These are phyloP conservation scores for Macquaria ambigua DNA, from an alignment of 2,113 vertebrate genomes.

Conservation along the genomic window DNA sequence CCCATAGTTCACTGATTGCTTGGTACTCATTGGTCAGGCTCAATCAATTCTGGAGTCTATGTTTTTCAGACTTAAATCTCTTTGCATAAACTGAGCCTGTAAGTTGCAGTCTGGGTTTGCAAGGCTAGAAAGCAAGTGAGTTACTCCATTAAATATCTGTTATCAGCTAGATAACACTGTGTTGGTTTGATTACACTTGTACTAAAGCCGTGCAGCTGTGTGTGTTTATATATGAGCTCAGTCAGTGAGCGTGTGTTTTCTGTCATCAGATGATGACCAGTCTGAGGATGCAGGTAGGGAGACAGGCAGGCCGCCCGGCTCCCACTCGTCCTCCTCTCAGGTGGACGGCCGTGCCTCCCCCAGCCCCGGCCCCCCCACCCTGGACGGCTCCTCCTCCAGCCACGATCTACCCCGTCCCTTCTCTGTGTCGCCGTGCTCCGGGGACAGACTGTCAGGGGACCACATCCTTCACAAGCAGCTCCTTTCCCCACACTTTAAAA, in stretches of 20 bases:
- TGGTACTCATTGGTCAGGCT: conserved; percentile 24
- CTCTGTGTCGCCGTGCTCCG: conserved; percentile 87
- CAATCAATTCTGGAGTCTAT: conserved; percentile 24
- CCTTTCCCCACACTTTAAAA: conserved; percentile 89
- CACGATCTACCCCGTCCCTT: conserved; percentile 87
- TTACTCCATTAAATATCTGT: conserved; percentile 8
- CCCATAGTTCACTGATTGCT: conserved; percentile 18
- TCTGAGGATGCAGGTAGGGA: conserved; percentile 89
- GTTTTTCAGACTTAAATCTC: conserved; percentile 33
- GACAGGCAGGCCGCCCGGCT: conserved; percentile 82
- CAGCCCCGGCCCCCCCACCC: conserved; percentile 83
- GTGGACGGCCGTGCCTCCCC: conserved; percentile 82
- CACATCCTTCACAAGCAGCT: conserved; percentile 87
- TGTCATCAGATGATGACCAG: conserved; percentile 89
- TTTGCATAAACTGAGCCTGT: conserved; percentile 32
- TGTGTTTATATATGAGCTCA: background rate
- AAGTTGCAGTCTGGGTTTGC: conserved; percentile 7
- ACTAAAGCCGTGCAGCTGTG: background rate
- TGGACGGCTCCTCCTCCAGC: conserved; percentile 72
- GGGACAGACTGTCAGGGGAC: conserved; percentile 86
- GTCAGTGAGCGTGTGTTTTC: conserved; percentile 12
- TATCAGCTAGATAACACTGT: background rate
- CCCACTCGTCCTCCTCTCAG: conserved; percentile 88
- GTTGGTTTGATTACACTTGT: background rate
- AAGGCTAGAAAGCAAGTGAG: background rate